These are phyloP conservation scores for Orchestes rusci DNA, from an alignment of 2,888 invertebrate species.

Conservation along the genomic window DNA sequence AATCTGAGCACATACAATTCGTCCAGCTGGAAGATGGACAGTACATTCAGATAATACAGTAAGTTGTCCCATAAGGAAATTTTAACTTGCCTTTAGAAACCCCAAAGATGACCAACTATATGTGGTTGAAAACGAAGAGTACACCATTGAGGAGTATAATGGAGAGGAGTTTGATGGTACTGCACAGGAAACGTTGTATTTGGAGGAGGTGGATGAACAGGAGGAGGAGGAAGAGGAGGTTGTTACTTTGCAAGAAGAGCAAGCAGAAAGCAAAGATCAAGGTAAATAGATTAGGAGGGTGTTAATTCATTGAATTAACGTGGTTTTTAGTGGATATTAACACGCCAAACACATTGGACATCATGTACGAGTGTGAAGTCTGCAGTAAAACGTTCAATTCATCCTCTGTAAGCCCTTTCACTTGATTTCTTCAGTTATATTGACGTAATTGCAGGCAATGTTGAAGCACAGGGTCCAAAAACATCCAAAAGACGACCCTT, in stretches of 20 bases:
- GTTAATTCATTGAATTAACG: too few species aligned
- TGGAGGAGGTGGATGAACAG: neutral
- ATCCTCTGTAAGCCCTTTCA: slow-evolving; percentile 37
- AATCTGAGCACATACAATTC: slow-evolving; percentile 34
- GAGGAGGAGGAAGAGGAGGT: slow-evolving; percentile 9
- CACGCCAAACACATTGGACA: too few species aligned
- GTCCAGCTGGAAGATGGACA: slow-evolving; percentile 28
- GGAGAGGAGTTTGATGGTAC: neutral
- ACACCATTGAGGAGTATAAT: too few species aligned
- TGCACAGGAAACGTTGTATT: neutral
- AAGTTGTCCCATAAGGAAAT: slow-evolving; percentile 16
- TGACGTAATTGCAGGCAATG: too few species aligned
- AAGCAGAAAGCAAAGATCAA: slow-evolving; percentile 17
- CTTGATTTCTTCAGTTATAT: too few species aligned
- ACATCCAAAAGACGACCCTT: slow-evolving; percentile 33
- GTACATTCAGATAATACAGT: slow-evolving; percentile 31
- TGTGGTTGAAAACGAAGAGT: too few species aligned
- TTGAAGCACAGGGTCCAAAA: too few species aligned
- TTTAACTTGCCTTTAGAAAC: too few species aligned
- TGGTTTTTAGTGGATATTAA: too few species aligned
- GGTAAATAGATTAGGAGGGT: slow-evolving; percentile 13
- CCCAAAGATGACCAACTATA: too few species aligned
- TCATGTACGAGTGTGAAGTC: slow-evolving; percentile 34
- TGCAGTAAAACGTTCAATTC: slow-evolving; percentile 38
- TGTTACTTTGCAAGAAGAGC: too few species aligned